Base-by-base conservation (phyloP, 2,888 invertebrate genomes). In the Eupithecia pulchellata region DNA sequence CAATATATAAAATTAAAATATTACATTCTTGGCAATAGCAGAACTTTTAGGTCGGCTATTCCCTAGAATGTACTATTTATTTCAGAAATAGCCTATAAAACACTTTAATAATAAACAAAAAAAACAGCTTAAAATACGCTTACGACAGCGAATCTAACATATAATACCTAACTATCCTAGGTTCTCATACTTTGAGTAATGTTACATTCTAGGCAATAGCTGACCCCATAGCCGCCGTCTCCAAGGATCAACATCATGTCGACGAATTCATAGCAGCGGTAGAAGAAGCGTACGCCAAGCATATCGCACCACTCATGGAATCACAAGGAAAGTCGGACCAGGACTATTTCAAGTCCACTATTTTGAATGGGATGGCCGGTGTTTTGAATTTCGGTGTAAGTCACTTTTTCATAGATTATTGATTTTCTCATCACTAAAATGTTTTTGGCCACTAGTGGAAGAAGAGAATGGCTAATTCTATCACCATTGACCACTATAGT, bases 321-420 rank as follows among this genome's bases (percentile, higher is more conserved):
- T n/a, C 32, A 2, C 25, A 57, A 6, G 62, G 32, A 13, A 58
- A 58, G 27, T 62, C 57, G 2, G 62, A 73, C 25, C 52, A 13
- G 1, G 65, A 65, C 0, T 73, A 58, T n/a, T 20, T 70, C 34
- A 64, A 64, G 47, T 57, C 17, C 4, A 68, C 64, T 1, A 39
- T 58, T 1, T 11, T 73, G 47, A 57, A 71, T 63, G 71, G 36
- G 14, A 29, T 69, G 0, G 60, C 39, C 6, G 30, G 69, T n/a
- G 52, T 64, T 14, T 25, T 69, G 5, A 72, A 72, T 58, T 66
- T 30, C 14, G 27, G 58, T 66, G 72, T 72, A 62, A 72, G 72
- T 63, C 5, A 30, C 14, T 55, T 25, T 14, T 55, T 27, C 4
- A 42, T 55, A n/a, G n/a, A n/a, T n/a, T n/a, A n/a, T n/a, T n/a